Evolutionary conservation across 2,888 invertebrate genomes (phyloP).

Genomic region (Cantharis flavilabris): DNA sequence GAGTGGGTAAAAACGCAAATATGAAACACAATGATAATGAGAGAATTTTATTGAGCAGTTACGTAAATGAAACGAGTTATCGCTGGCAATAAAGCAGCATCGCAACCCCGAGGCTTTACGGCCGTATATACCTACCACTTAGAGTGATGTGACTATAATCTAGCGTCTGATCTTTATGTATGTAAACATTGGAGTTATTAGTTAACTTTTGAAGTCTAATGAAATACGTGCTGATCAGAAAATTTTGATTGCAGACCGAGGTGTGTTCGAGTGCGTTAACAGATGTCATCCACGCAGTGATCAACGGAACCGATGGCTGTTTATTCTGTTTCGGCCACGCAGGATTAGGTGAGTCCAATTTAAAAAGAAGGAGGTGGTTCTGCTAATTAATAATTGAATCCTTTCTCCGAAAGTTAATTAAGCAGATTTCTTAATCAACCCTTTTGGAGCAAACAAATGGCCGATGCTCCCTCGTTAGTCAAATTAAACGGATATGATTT

Average conservation of each 20-base stretch:
- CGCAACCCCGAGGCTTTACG: slow-evolving; percentile 15
- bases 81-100: slow-evolving; percentile 13
- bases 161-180: slow-evolving; percentile 29
- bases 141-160: slow-evolving; percentile 28
- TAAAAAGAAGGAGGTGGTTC: background rate
- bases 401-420: slow-evolving; percentile 29
- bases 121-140: slow-evolving; percentile 20
- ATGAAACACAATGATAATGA: slow-evolving; percentile 18
- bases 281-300: slow-evolving; percentile 93
- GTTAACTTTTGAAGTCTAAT: slow-evolving; percentile 36
- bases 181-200: slow-evolving; percentile 31
- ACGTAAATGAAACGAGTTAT: slow-evolving; percentile 26
- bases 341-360: slow-evolving; percentile 69
- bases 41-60: slow-evolving; percentile 27
- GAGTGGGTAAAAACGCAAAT: background rate
- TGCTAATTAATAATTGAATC: background rate
- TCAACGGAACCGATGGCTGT: slow-evolving; percentile 92
- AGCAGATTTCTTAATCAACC: slow-evolving; percentile 33
- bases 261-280: slow-evolving; percentile 89
- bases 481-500: slow-evolving; percentile 38
- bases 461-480: slow-evolving; percentile 35
- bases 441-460: slow-evolving; percentile 26
- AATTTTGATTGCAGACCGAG: slow-evolving; percentile 74
- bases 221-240: slow-evolving; percentile 36
- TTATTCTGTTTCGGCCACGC: slow-evolving; percentile 89